Evolutionary conservation across 2,888 invertebrate genomes (phyloP).

Genomic region (Gerris lacustris): DNA sequence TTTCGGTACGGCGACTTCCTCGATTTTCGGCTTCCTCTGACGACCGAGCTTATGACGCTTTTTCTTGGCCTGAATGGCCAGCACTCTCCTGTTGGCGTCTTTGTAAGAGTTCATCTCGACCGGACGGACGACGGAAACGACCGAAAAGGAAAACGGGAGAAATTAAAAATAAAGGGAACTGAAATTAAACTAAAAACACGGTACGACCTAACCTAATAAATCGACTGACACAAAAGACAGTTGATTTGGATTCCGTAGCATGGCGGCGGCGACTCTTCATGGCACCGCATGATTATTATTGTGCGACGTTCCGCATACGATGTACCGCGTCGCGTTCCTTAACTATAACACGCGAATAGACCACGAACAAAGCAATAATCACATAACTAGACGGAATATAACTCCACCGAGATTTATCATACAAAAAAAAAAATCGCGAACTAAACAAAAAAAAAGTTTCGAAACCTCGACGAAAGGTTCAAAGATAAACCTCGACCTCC

Average conservation of each 20-base stretch:
- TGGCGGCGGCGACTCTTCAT: not conserved
- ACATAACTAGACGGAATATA: too few relatives aligned
- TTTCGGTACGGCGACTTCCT: slow-evolving; percentile 28
- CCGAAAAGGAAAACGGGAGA: not conserved
- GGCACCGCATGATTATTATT: too few relatives aligned
- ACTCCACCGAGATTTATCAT: too few relatives aligned
- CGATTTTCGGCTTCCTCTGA: slow-evolving; percentile 45
- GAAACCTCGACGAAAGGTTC: too few relatives aligned
- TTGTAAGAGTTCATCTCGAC: slow-evolving; percentile 37
- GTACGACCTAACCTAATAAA: not conserved
- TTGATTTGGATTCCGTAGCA: not conserved
- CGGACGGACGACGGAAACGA: too few relatives aligned
- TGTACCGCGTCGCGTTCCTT: too few relatives aligned
- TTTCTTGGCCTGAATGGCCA: slow-evolving; percentile 85
- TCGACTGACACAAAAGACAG: not conserved
- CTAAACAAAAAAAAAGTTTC: too few relatives aligned
- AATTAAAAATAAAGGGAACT: not conserved
- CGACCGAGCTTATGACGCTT: slow-evolving; percentile 79
- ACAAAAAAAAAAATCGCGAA: too few relatives aligned
- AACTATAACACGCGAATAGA: too few relatives aligned
- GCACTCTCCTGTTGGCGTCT: slow-evolving; percentile 81
- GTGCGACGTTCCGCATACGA: too few relatives aligned
- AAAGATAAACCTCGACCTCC: too few relatives aligned
- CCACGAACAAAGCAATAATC: too few relatives aligned
- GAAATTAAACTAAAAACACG: not conserved